Percentiles rank a stretch among this genome's conserved stretches.
Conservation (phyloP, 2,797 vertebrate species). For the Notoglanidium macrostoma region DNA sequence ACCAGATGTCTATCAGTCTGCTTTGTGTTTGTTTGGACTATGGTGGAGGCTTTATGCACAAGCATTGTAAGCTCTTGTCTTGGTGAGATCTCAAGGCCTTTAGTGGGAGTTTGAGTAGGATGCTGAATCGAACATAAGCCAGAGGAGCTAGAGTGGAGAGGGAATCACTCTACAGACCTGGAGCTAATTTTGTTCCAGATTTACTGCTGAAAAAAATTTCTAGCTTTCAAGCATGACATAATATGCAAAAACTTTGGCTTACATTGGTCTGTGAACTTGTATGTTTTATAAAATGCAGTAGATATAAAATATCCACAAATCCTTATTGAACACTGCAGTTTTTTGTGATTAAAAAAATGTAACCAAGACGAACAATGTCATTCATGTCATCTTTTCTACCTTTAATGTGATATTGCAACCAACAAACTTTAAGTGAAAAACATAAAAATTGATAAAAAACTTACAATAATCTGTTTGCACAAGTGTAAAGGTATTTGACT, state of each 20-base stretch:
- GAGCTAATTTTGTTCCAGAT: constrained; percentile 23
- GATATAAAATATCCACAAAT: neutral
- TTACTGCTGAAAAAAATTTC: neutral
- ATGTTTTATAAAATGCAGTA: constrained; percentile 22
- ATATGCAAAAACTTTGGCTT: constrained; percentile 15
- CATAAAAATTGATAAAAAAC: neutral
- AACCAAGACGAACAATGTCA: neutral
- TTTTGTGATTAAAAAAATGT: neutral
- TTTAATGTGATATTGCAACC: neutral
- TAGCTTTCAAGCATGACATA: constrained; percentile 14
- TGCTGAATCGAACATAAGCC: constrained; percentile 49
- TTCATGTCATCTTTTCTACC: neutral
- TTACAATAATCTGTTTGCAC: neutral
- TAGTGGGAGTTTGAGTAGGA: constrained; percentile 55
- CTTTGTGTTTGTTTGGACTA: neutral
- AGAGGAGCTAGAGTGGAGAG: constrained; percentile 24
- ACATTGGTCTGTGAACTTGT: neutral
- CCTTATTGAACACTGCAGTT: neutral
- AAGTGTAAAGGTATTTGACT: neutral
- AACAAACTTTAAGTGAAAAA: neutral
- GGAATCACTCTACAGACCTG: constrained; percentile 8
- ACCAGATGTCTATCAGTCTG: neutral
- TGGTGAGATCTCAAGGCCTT: constrained; percentile 47
- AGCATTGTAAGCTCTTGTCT: constrained; percentile 36
- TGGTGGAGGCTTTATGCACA: constrained; percentile 21